Conservation (phyloP, 53 echinoderm and acorn worm genomes). For the Hippasteria phrygiana region DNA sequence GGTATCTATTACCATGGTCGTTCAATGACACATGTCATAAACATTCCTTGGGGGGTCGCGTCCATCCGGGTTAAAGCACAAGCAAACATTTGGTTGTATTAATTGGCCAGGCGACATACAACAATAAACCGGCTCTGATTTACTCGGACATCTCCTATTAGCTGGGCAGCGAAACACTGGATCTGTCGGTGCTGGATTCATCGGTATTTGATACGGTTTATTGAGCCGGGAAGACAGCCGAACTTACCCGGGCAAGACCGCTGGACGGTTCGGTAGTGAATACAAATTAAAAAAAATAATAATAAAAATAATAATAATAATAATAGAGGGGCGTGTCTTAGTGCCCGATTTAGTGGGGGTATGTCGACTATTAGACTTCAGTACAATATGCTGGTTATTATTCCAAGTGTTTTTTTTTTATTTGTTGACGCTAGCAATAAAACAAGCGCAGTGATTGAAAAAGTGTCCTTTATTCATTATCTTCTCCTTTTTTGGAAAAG, state of each 20-base stretch:
- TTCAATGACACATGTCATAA: background rate
- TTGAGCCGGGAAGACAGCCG: background rate
- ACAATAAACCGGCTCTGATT: constrained; percentile 9
- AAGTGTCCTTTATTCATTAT: too few relatives aligned
- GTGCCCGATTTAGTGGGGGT: background rate
- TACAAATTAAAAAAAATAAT: too few relatives aligned
- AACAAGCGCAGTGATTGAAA: too few relatives aligned
- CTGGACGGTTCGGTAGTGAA: background rate
- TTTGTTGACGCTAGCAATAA: too few relatives aligned
- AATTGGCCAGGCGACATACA: constrained; percentile 35
- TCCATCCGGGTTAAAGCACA: background rate
- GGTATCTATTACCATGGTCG: background rate
- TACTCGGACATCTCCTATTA: constrained; percentile 5
- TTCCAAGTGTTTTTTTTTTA: background rate
- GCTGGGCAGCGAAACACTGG: background rate
- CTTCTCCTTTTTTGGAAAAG: too few relatives aligned
- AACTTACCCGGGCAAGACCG: background rate
- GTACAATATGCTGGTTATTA: background rate
- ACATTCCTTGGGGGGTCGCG: background rate
- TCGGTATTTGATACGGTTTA: background rate
- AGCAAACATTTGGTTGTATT: constrained; percentile 21
- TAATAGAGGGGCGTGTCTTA: background rate
- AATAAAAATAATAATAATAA: too few relatives aligned
- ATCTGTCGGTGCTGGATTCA: constrained; percentile 7
- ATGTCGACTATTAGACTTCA: background rate